phyloP scores from a whole-genome alignment of 2,113 vertebrate species.

The Gulo gulo region DNA sequence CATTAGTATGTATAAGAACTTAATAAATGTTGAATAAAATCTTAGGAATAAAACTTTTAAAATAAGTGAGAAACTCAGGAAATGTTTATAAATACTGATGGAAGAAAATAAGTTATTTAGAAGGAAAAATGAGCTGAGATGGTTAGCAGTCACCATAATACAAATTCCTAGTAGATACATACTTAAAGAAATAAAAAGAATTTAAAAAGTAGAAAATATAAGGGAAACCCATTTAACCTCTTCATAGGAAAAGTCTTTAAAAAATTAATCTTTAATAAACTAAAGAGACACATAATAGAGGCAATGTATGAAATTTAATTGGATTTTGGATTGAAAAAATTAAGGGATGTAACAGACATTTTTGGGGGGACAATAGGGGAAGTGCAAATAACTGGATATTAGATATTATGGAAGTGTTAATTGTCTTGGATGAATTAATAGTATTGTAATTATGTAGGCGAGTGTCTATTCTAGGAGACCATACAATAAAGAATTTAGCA shows the following conservation, averaged over 20 bases:
- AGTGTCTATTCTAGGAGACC: background rate
- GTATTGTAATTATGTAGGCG: background rate
- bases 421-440: background rate
- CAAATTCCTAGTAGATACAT: background rate
- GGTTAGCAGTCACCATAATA: background rate
- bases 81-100: background rate
- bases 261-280: background rate
- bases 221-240: background rate
- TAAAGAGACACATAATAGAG: background rate
- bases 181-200: background rate
- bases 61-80: background rate
- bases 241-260: background rate
- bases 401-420: background rate
- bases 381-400: background rate
- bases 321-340: background rate
- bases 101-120: constrained; percentile 5
- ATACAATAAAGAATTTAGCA: background rate
- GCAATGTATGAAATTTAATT: background rate
- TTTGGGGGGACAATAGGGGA: background rate
- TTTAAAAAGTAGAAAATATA: background rate
- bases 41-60: background rate
- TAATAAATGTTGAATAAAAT: background rate
- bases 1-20: background rate
- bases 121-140: constrained; percentile 36
- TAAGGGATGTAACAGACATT: background rate